Conservation (phyloP, 1,140 invertebrate genomes). For the Solenopsis invicta region DNA sequence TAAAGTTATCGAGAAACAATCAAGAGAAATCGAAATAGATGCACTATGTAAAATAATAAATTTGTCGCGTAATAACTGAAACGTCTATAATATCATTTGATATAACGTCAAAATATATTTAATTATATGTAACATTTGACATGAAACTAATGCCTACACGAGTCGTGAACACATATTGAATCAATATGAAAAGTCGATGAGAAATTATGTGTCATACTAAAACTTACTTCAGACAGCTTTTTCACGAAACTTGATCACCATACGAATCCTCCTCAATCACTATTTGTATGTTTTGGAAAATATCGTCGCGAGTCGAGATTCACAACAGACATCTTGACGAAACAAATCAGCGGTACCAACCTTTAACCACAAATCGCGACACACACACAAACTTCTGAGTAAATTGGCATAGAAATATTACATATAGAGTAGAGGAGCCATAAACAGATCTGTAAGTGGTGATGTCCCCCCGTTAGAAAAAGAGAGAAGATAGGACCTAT, state of each 20-base stretch:
- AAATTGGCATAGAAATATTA: too few relatives aligned
- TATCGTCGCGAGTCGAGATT: constrained; percentile 27
- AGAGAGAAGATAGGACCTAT: too few relatives aligned
- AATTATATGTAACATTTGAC: background rate
- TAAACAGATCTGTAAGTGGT: too few relatives aligned
- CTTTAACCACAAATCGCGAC: background rate
- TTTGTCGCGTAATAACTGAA: background rate
- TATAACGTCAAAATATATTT: background rate
- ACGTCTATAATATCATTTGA: background rate
- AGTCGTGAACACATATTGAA: background rate
- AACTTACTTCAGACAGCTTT: constrained; percentile 14
- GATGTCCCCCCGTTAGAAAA: too few relatives aligned
- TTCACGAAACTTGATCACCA: background rate
- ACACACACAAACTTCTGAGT: background rate
- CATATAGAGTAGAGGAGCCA: too few relatives aligned
- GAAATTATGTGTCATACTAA: background rate
- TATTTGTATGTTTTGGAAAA: constrained; percentile 43
- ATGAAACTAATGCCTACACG: too few relatives aligned
- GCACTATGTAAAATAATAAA: background rate
- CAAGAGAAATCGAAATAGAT: background rate
- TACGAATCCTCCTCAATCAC: background rate
- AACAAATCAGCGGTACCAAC: background rate
- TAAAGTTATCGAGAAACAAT: background rate
- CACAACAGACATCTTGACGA: constrained; percentile 34
- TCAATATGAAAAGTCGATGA: background rate